phyloP scores from a whole-genome alignment of 1,140 invertebrate genomes.

The Pseudomyrmex dendroicus region DNA sequence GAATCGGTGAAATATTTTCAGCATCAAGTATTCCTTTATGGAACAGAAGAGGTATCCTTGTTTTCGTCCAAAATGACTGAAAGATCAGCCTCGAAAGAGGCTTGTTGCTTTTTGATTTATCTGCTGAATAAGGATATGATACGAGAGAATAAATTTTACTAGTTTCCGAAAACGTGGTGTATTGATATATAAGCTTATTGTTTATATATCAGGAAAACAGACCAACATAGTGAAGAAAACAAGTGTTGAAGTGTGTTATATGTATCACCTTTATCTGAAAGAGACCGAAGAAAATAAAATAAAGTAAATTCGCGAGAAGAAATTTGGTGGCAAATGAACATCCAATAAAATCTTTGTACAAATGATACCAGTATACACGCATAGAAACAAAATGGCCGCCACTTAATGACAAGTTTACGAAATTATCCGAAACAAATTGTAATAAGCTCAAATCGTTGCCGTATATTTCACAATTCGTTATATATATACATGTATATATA shows the following conservation, averaged over 20 bases:
- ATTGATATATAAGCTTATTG: neutral
- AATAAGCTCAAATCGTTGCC: conserved; percentile 9
- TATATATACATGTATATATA: no score
- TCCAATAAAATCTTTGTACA: neutral
- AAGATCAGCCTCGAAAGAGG: conserved; percentile 35
- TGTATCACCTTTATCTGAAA: neutral
- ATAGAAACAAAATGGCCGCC: conserved; percentile 57
- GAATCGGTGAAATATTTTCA: neutral
- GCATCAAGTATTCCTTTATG: neutral
- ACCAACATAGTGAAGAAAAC: conserved; percentile 5
- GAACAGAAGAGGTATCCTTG: neutral
- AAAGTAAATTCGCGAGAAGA: neutral
- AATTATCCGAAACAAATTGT: neutral
- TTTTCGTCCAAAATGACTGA: conserved; percentile 23
- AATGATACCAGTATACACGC: conserved; percentile 10
- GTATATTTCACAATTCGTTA: neutral
- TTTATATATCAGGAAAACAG: neutral
- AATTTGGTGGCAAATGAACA: neutral
- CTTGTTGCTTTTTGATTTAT: neutral
- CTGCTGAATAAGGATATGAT: neutral
- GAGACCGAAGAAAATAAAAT: neutral
- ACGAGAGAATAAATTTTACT: conserved; percentile 30
- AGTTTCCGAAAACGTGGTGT: conserved; percentile 17
- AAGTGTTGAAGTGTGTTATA: conserved; percentile 23
- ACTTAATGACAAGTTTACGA: neutral